Percentiles rank a stretch among this genome's conserved stretches.
Conservation (phyloP, 2,797 vertebrate genomes). For the Tenualosa thibaudeaui region DNA sequence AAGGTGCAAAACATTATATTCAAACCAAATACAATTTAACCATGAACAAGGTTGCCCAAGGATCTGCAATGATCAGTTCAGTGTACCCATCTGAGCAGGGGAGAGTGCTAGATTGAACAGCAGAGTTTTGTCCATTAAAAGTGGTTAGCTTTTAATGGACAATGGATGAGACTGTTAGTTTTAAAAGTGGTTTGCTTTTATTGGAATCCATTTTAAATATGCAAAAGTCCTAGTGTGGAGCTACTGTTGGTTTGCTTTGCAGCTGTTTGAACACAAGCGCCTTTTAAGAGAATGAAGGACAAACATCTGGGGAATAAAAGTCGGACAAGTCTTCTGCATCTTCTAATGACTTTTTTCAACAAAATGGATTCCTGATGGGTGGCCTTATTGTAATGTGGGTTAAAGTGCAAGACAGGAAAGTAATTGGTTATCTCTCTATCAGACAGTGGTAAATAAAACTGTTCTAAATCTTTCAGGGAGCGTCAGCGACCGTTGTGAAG, state of each 20-base stretch:
- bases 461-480: slow-evolving; percentile 67
- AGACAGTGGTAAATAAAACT: slow-evolving; percentile 48
- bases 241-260: background rate
- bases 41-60: background rate
- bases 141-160: too few relatives aligned
- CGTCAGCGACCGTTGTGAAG: slow-evolving; percentile 64
- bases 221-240: background rate
- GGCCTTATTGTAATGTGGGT: slow-evolving; percentile 35
- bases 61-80: too few relatives aligned
- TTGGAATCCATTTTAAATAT: background rate
- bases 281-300: background rate
- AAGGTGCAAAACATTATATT: background rate
- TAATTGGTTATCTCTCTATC: slow-evolving; percentile 37
- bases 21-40: background rate
- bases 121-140: background rate
- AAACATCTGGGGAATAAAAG: background rate
- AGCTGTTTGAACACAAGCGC: background rate
- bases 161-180: too few relatives aligned
- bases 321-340: background rate
- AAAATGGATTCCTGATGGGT: background rate
- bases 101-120: background rate
- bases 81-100: too few relatives aligned
- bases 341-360: background rate
- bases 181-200: background rate
- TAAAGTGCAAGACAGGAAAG: slow-evolving; percentile 37